Conservation (phyloP, 2,888 invertebrate genomes). For the Ametastegia equiseti region DNA sequence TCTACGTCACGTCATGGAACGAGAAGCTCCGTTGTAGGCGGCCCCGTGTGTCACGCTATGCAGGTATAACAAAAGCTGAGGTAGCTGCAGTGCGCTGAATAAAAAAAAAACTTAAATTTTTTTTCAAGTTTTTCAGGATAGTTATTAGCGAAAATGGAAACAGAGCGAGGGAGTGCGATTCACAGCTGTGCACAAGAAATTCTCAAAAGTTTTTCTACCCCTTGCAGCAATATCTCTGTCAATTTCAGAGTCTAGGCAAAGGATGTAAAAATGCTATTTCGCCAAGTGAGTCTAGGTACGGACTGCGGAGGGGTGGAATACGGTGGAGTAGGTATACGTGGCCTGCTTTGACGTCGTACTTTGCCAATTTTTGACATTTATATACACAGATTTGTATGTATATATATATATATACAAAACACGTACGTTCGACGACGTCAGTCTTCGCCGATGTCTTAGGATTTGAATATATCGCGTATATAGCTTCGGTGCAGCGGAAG, state of each 20-base stretch:
- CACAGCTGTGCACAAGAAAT: constrained; percentile 1
- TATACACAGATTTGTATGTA: constrained; percentile 13
- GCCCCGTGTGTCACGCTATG: neutral
- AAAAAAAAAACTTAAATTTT: neutral
- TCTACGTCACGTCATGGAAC: constrained; percentile 15
- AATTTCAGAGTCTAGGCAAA: constrained; percentile 30
- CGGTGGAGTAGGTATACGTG: no score
- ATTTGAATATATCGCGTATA: constrained; percentile 46
- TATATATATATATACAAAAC: constrained; percentile 40
- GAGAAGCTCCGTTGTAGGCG: neutral
- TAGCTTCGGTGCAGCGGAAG: constrained; percentile 42
- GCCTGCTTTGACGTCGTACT: constrained; percentile 37
- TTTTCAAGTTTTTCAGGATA: no score
- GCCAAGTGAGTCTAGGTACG: constrained; percentile 27
- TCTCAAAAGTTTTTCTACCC: neutral
- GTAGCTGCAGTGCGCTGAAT: neutral
- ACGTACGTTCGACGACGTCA: constrained; percentile 25
- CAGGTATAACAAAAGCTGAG: neutral
- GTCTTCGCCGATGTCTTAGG: constrained; percentile 21
- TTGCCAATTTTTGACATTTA: constrained; percentile 45
- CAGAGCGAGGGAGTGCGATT: constrained; percentile 31
- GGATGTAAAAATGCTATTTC: constrained; percentile 40
- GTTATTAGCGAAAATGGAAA: constrained; percentile 30
- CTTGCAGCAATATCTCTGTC: neutral
- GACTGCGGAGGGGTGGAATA: no score